Evolutionary conservation across 2,888 invertebrate species (phyloP), one percentile per base, ranked within the genome.

Genomic region (Thumatha senex): DNA sequence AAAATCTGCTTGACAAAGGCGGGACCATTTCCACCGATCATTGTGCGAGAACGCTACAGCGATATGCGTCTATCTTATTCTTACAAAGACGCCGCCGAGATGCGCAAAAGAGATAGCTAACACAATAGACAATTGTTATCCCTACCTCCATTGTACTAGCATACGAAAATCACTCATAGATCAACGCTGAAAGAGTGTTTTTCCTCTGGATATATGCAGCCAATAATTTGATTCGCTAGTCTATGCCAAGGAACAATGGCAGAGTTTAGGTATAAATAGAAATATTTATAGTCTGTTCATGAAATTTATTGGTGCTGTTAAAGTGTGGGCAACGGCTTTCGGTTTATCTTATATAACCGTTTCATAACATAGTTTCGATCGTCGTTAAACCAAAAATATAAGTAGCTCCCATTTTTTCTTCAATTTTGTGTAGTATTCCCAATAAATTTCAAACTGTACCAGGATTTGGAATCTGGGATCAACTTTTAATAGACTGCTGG

Each of bases 71-170:
- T 59, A 72, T 82, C 78, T 53, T 80, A 44, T 53, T 87, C 82
- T 72, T 42, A 71, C 86, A 84, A 82, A 81, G 62, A 58, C 60
- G 70, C 76, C 78, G 80, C 72, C 63, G 69, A 76, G 80, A 81
- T 79, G 78, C 75, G 86, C 84, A 85, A 89, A 79, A 88, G 89
- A 90, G 90, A 90, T 86, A 89, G 90, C 75, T 78, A 78, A 73
- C 71, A 90, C 90, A 91, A 91, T 91, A 89, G 90, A 84, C 90
- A 84, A 91, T 91, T 91, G 91, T 91, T 89, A 90, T 89, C 89
- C 90, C 90, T 76, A 79, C 89, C 76, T 74, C 67, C 11, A 66
- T 78, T 71, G 59, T 56, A 45, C 41, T 40, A 57, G 15, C 74
- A 61, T 54, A 71, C 76, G 65, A 83, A 72, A 78, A 72, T 77